Evolutionary conservation across 2,888 invertebrate species (phyloP), one percentile per base, ranked within the genome.

Genomic region (Adineta ricciae): DNA sequence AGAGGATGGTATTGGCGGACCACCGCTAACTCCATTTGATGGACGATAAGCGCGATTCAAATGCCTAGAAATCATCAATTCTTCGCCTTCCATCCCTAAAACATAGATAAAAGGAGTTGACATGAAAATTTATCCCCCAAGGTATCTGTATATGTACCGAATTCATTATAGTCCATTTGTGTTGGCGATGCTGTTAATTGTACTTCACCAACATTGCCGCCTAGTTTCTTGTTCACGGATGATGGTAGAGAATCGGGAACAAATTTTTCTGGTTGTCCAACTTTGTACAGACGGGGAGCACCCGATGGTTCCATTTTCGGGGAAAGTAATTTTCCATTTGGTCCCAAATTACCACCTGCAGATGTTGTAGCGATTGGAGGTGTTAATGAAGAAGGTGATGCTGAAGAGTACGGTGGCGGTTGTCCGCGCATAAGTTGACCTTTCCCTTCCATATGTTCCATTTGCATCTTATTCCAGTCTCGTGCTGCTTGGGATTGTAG

Each of bases 361-460:
- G 64, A 64, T 32, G 64, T 64, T 9, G 64, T 64, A 88, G 87
- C 46, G 49, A 86, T 54, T 86, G 87, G 72, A 56, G 84, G 54
- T 52, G 85, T 82, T 86, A 50, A 84, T 83, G 78, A 85, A 46
- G 38, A 50, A 16, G 64, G 64, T 36, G 64, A 64, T 64, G 16
- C 32, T 14, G 78, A 78, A 24, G 38, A 41, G n/a, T 78, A 78
- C 2, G 78, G 78, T 41, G 78, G 78, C 14, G 78, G 78, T 32
- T 78, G 78, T 41, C 78, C 78, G n/a, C 78, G 78, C 24, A 41
- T 78, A 24, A 41, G 36, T 38, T 21, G 91, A 89, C 2, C 90
- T 91, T 90, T 91, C 88, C 82, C 88, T 88, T 87, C 87, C 86
- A 83, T 86, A 52, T 52, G 84, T 83, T 84, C 84, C 83, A 83